Evolutionary conservation across 2,113 vertebrate species (phyloP).

Genomic region (Capreolus pygargus): DNA sequence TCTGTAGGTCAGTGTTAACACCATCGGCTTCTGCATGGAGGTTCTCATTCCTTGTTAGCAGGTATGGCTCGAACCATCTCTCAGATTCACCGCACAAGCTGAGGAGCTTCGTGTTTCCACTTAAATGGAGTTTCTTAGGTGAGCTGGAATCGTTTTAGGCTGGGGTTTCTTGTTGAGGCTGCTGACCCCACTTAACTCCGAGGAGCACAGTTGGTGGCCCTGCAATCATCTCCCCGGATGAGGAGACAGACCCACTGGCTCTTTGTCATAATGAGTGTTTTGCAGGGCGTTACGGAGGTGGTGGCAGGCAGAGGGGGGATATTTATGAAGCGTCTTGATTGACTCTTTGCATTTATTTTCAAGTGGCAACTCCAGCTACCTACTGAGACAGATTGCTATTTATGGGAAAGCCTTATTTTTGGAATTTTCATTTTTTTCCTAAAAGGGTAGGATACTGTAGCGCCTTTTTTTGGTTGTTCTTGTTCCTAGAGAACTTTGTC

Average conservation of each 20-base stretch:
- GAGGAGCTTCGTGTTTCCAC: too few relatives aligned
- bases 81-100: accelerated
- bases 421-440: constrained; percentile 53
- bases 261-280: background rate
- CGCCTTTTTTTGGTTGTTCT: background rate
- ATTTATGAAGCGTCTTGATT: constrained; percentile 31
- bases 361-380: constrained; percentile 38
- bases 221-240: background rate
- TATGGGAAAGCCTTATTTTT: constrained; percentile 58
- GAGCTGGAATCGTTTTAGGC: too few relatives aligned
- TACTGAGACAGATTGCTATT: constrained; percentile 64
- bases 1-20: accelerated
- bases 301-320: constrained; percentile 19
- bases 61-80: accelerated
- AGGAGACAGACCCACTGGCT: background rate
- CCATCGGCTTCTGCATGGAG: accelerated
- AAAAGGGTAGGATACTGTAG: constrained; percentile 55
- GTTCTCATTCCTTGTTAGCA: accelerated
- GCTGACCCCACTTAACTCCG: background rate
- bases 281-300: background rate
- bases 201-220: background rate
- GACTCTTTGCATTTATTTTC: constrained; percentile 64
- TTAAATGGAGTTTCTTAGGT: background rate
- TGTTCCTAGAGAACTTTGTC: constrained; percentile 67
- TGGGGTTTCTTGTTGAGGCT: background rate